Base-by-base conservation (phyloP, 2,113 vertebrate species). In the Cyprinodon brontotheroides region DNA sequence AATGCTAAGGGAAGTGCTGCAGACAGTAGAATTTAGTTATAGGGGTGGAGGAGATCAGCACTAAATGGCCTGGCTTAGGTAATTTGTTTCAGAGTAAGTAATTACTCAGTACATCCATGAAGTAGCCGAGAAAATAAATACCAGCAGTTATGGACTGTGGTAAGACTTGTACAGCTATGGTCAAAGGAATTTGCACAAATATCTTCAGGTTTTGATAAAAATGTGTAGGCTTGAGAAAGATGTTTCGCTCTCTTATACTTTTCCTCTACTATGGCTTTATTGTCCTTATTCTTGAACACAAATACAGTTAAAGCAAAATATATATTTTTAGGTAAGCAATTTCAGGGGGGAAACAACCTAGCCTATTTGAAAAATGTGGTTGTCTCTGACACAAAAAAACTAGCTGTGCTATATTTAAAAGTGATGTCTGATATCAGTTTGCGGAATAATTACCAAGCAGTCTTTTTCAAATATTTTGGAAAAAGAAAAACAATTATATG, bases 51-150 rank as follows among this genome's bases (percentile, higher is more conserved):
- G 86, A 87, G 63, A 77, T 83, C 75, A 59, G 67, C 41, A 78
- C 45, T 87, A 86, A 93, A 88, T 83, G 88, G 82, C 68, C 80
- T 79, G 87, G 83, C 84, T 89, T 86, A 86, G 83, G 82, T 64
- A 69, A 92, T 93, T 91, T 90, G 66, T 74, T 83, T 53, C 60
- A 17, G 37, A 83, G 81, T 83, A 76, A 91, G 71, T 83, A 84
- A 89, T 84, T 79, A 84, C 81, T 65, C n/a, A 29, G 50, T 65
- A 68, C 66, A 41, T 74, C 69, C 43, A 59, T 37, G 43, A 43
- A 68, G 41, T 11, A 29, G 3, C 17, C 13, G 10, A 38, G 59
- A 39, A 62, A 72, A 74, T 38, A 70, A 39, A 74, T 10, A 65
- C 17, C 36, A 14, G 45, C 70, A 68, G 14, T 63, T 57, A 20